Evolutionary conservation across 2,888 invertebrate genomes (phyloP).

Genomic region (Phaedon cochleariae): DNA sequence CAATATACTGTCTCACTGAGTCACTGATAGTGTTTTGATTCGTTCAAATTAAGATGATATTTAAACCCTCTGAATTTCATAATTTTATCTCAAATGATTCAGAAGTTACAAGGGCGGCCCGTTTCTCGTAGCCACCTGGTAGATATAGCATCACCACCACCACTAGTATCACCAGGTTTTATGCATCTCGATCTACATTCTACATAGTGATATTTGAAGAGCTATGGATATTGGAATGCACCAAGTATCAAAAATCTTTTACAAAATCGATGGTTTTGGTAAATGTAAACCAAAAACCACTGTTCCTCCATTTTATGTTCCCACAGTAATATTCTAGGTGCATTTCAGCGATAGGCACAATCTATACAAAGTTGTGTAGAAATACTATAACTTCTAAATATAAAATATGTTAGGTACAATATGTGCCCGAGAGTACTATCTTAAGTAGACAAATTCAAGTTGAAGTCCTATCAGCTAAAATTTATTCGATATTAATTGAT

Average conservation of each 20-base stretch:
- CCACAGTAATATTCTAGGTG: not conserved
- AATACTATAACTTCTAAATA: conserved; percentile 31
- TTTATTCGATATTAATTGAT: no score
- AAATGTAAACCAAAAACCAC: no score
- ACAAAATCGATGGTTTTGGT: no score
- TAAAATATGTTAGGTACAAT: conserved; percentile 28
- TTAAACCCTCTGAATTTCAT: no score
- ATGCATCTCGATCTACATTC: not conserved
- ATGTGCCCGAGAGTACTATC: conserved; percentile 27
- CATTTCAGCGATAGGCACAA: conserved; percentile 34
- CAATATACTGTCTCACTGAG: no score
- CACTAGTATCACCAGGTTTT: not conserved
- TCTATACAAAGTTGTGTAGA: conserved; percentile 37
- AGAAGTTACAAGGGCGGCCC: no score
- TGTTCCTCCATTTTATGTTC: not conserved
- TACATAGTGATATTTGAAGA: not conserved
- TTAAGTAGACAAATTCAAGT: not conserved
- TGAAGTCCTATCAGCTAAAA: no score
- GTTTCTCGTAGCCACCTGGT: no score
- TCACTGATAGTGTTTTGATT: no score
- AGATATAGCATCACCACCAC: no score
- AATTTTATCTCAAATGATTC: no score
- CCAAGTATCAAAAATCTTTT: not conserved
- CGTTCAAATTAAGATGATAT: no score
- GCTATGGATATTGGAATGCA: not conserved